phyloP scores from a whole-genome alignment of 2,113 vertebrate species.

The Etia nguti region DNA sequence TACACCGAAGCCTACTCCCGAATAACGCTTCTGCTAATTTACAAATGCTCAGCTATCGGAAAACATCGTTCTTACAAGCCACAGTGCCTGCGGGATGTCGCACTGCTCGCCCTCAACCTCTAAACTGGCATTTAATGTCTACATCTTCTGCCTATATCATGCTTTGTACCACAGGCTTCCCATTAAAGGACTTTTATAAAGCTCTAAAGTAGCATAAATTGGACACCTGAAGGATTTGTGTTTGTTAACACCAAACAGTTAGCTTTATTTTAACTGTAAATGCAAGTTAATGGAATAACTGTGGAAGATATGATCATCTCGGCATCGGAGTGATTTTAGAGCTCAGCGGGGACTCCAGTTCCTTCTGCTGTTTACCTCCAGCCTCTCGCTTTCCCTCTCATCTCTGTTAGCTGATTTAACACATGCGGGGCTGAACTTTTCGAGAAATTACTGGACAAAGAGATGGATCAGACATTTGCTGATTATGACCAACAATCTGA shows the following conservation, averaged over 20 bases:
- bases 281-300: background rate
- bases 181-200: too few relatives aligned
- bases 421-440: background rate
- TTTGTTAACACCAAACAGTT: background rate
- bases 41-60: constrained; percentile 37
- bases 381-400: background rate
- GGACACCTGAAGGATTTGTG: background rate
- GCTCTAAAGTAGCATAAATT: background rate
- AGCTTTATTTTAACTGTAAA: background rate
- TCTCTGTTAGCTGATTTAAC: background rate
- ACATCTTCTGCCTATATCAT: background rate
- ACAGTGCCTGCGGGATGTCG: background rate
- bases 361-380: background rate
- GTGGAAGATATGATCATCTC: background rate
- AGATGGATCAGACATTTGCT: background rate
- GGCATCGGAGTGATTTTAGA: background rate
- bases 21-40: constrained; percentile 39
- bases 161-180: background rate
- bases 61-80: constrained; percentile 10
- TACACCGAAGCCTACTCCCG: constrained; percentile 19
- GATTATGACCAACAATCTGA: background rate
- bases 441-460: background rate
- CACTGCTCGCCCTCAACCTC: background rate
- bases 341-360: background rate
- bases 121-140: background rate